Evolutionary conservation across 2,113 vertebrate species (phyloP).

Genomic region (Tenebrosternarchus preto): DNA sequence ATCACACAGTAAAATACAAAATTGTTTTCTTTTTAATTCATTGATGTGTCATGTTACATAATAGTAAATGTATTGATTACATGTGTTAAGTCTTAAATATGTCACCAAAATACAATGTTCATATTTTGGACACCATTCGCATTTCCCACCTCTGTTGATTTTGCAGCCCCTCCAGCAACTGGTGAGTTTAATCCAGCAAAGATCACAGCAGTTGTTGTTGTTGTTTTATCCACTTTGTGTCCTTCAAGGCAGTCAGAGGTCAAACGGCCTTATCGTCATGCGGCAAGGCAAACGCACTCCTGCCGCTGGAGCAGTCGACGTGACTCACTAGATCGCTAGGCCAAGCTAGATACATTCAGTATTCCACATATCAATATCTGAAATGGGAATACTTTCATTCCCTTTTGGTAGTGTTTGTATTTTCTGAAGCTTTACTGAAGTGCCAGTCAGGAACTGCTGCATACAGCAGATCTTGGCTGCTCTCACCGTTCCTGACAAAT

Average conservation of each 20-base stretch:
- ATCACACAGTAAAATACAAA: neutral
- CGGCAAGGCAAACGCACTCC: conserved; percentile 28
- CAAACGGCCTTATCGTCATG: conserved; percentile 20
- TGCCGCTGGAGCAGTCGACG: conserved; percentile 59
- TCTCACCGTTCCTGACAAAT: neutral
- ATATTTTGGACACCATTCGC: conserved; percentile 44
- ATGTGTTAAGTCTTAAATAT: conserved; percentile 62
- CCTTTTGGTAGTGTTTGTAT: conserved; percentile 49
- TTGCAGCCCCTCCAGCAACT: conserved; percentile 25
- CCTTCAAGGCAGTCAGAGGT: conserved; percentile 13
- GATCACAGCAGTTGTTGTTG: conserved; percentile 39
- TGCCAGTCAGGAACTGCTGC: neutral
- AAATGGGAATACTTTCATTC: conserved; percentile 27
- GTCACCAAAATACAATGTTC: conserved; percentile 54
- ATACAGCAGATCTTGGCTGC: neutral
- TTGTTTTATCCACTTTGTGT: neutral
- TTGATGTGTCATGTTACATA: conserved; percentile 69
- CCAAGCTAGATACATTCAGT: conserved; percentile 32
- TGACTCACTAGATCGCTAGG: conserved; percentile 33
- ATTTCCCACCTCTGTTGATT: conserved; percentile 1
- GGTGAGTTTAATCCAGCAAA: conserved; percentile 2
- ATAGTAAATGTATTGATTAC: conserved; percentile 72
- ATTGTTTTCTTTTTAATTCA: conserved; percentile 69
- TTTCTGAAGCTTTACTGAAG: neutral
- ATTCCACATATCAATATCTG: conserved; percentile 11